Percentiles rank a stretch among this genome's conserved stretches.
Conservation (phyloP, 2,797 vertebrate genomes). For the Gorsachius magnificus region DNA sequence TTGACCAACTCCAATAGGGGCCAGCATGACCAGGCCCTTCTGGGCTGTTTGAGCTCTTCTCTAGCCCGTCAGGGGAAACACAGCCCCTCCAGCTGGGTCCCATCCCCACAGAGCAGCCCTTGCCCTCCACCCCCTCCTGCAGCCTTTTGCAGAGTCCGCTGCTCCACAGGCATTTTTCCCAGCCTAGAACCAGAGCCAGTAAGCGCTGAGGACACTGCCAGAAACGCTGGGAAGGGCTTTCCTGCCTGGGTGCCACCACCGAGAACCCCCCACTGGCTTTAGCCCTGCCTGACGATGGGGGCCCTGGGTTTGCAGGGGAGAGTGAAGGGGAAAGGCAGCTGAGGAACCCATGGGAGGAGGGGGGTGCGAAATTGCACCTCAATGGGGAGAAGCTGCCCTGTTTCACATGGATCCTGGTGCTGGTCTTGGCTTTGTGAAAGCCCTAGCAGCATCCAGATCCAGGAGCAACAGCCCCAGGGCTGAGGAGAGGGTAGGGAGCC, state of each 20-base stretch:
- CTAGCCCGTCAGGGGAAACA: accelerated
- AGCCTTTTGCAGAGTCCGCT: not conserved
- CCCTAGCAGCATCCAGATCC: accelerated
- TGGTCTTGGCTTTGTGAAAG: not conserved
- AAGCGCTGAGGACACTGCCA: not conserved
- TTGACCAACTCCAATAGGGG: not conserved
- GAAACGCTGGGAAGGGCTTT: not conserved
- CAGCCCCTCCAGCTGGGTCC: not conserved
- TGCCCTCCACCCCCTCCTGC: not conserved
- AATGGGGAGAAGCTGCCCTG: accelerated
- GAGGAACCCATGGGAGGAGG: not conserved
- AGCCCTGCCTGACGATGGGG: not conserved
- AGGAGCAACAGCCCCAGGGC: not conserved
- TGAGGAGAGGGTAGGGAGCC: not conserved
- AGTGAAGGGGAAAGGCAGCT: not conserved
- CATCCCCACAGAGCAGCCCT: not conserved
- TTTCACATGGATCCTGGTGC: not conserved
- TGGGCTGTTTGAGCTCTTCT: not conserved
- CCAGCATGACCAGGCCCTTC: accelerated
- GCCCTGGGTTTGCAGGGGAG: not conserved
- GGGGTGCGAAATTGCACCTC: not conserved
- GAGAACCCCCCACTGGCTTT: not conserved
- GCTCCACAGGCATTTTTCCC: accelerated
- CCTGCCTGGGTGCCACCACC: not conserved
- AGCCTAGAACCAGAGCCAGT: not conserved